These are phyloP conservation scores for Lucilia cuprina DNA, from an alignment of 1,140 invertebrate genomes.

Conservation along the genomic window DNA sequence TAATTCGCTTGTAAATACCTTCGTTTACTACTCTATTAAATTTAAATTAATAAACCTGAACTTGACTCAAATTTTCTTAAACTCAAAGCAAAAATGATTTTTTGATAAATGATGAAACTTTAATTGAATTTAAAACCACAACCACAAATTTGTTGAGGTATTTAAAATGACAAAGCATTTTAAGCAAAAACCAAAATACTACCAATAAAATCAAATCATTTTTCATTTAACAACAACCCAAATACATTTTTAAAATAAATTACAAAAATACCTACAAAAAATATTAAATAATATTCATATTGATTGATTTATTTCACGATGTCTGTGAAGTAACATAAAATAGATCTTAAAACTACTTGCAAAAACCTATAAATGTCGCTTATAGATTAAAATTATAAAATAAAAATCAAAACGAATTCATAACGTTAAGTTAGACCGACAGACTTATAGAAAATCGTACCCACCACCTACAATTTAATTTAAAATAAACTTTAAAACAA, in stretches of 20 bases:
- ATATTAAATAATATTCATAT: too few species aligned
- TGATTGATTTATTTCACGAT: not conserved
- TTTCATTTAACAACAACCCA: constrained; percentile 5
- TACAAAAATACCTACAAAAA: not conserved
- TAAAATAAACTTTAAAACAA: not conserved
- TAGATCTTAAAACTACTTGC: not conserved
- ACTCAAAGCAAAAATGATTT: not conserved
- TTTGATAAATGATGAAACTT: constrained; percentile 24
- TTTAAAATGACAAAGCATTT: not conserved
- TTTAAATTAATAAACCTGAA: constrained; percentile 13
- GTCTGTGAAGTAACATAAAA: not conserved
- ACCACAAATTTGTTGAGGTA: not conserved
- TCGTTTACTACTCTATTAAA: constrained; percentile 4
- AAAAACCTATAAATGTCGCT: constrained; percentile 15
- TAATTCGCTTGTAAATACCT: not conserved
- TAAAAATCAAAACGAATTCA: not conserved
- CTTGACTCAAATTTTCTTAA: constrained; percentile 12
- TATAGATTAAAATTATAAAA: not conserved
- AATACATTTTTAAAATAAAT: not conserved
- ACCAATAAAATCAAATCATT: not conserved
- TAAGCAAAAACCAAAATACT: not conserved
- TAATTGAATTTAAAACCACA: not conserved
- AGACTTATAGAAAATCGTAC: not conserved
- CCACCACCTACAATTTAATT: not conserved
- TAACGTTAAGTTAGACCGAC: not conserved